Percentiles rank a stretch among this genome's conserved stretches.
These are phyloP conservation scores for Megalops atlanticus DNA, from an alignment of 2,113 vertebrate genomes.

Conservation along the genomic window DNA sequence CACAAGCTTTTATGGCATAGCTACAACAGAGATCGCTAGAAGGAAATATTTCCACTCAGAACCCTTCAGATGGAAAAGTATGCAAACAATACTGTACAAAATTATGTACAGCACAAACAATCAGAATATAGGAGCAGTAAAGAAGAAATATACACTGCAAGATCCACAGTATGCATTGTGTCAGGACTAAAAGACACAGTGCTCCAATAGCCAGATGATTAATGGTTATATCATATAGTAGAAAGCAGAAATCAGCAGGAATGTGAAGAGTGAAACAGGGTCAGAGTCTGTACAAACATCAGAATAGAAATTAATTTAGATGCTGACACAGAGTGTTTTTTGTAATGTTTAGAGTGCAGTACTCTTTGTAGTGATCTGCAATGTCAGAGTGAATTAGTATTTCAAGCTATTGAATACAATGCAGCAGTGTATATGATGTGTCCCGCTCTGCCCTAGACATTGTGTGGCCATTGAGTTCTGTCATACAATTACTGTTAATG, in stretches of 20 bases:
- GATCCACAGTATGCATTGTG: too few species aligned
- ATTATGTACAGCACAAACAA: not conserved
- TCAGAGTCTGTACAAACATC: constrained; percentile 3
- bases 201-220: constrained; percentile 7
- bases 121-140: not conserved
- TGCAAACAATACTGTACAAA: not conserved
- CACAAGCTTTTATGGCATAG: not conserved
- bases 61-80: too few species aligned
- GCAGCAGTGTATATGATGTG: not conserved
- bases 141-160: not conserved
- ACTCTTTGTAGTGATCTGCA: not conserved
- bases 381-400: constrained; percentile 28
- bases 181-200: not conserved
- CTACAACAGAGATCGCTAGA: not conserved
- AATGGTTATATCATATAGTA: not conserved
- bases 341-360: not conserved
- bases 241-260: not conserved
- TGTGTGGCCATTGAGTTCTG: not conserved
- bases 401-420: constrained; percentile 29
- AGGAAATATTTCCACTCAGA: not conserved
- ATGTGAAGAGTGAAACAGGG: not conserved
- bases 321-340: constrained; percentile 22
- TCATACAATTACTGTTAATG: not conserved
- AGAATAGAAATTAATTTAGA: constrained; percentile 18
- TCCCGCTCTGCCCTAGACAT: not conserved